Evolutionary conservation across 2,113 vertebrate genomes (phyloP).

Genomic region (Xiphorhynchus elegans): DNA sequence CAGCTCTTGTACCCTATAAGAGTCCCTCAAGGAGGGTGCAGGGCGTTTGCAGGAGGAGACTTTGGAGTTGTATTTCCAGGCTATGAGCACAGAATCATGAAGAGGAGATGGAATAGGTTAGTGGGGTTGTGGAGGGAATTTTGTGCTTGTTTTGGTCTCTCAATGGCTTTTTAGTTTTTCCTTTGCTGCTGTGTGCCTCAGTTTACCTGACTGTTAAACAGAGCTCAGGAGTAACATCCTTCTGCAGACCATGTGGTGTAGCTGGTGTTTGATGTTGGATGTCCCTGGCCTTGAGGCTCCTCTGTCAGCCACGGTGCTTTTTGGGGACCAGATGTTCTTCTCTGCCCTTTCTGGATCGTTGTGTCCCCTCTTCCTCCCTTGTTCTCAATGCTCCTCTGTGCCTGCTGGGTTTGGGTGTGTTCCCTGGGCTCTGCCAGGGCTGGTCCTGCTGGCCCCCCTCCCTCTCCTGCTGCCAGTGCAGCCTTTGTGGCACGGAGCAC

Average conservation of each 20-base stretch:
- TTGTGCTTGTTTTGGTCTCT: background rate
- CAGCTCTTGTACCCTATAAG: background rate
- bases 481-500: background rate
- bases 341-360: rapidly evolving
- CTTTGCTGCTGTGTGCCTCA: background rate
- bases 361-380: background rate
- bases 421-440: background rate
- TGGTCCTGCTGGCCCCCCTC: rapidly evolving
- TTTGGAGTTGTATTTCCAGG: rapidly evolving
- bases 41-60: rapidly evolving
- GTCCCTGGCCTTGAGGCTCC: background rate
- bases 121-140: rapidly evolving
- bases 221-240: rapidly evolving
- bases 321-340: rapidly evolving
- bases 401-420: rapidly evolving
- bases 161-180: background rate
- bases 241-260: rapidly evolving
- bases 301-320: rapidly evolving
- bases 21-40: rapidly evolving
- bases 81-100: rapidly evolving
- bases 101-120: background rate
- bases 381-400: rapidly evolving
- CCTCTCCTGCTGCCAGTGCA: rapidly evolving
- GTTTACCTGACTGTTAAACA: background rate
- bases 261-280: background rate